Evolutionary conservation across 2,888 invertebrate genomes (phyloP), one percentile per base, ranked within the genome.

Genomic region (Cheilosia soror): DNA sequence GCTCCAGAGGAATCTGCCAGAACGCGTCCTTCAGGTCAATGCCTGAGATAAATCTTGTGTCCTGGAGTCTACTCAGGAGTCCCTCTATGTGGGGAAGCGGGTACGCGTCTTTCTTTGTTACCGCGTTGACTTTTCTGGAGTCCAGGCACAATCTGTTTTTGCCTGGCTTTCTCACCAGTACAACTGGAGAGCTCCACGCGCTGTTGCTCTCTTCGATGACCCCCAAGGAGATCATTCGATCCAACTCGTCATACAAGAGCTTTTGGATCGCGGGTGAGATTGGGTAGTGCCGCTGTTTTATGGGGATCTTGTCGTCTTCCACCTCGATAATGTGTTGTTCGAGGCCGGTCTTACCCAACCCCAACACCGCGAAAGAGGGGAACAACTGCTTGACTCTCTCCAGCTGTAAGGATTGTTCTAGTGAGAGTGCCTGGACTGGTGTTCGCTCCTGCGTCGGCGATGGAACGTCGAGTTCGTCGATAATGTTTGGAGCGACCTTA

Each of bases 261-360:
- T 58, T 71, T n/a, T 20, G 20, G 20, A 20, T 20, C 20, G 20
- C 20, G 20, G 20, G 20, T 20, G 20, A 20, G 20, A 20, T 20
- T 2, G 20, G 20, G 20, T 20, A 20, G 20, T 20, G 20, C 20
- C 20, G 20, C 20, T 20, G 20, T 71, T 58, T 49, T 7, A 60
- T 60, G 27, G 58, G 47, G 20, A 49, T 49, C 25, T 49, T 49
- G 0, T n/a, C 49, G 7, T 60, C 60, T 33, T 71, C 58, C 49
- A 69, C 57, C 33, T 57, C 69, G 4, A 55, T 68, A 1, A 68
- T 13, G 11, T 68, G 55, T 5, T 69, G 15, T 31, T 69, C 69
- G 11, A 57, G 57, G 13, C 60, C 7, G 6, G 60, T 60, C 27
- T 60, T 42, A 42, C 60, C 60, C 42, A 60, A n/a, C 20, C 20